A percentile compares a stretch with the other conserved stretches of the same genome.
phyloP scores from a whole-genome alignment of 1,140 invertebrate genomes.

The Streblospio benedicti region DNA sequence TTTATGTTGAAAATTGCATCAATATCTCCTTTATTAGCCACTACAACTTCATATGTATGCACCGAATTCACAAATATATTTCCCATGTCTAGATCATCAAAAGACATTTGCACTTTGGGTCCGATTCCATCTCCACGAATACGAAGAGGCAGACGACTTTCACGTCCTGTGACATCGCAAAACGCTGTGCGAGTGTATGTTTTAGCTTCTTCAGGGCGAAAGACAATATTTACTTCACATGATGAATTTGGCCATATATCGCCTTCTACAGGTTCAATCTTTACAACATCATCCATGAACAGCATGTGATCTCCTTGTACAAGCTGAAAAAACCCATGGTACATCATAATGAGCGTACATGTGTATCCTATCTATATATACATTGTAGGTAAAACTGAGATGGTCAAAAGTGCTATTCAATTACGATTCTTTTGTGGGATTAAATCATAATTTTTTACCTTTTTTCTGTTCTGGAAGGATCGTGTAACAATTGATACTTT shows the following conservation, averaged over 20 bases:
- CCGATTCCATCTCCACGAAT: slow-evolving; percentile 44
- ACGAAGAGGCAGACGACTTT: slow-evolving; percentile 40
- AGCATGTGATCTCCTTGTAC: slow-evolving; percentile 37
- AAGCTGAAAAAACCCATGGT: slow-evolving; percentile 30
- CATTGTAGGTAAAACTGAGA: no score
- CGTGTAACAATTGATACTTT: slow-evolving; percentile 43
- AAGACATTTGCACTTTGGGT: slow-evolving; percentile 44
- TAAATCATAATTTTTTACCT: slow-evolving; percentile 27
- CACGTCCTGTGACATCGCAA: slow-evolving; percentile 46
- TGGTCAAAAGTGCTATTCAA: no score
- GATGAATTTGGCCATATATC: slow-evolving; percentile 47
- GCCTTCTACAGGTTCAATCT: slow-evolving; percentile 45
- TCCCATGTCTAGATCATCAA: slow-evolving; percentile 43
- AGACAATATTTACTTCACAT: slow-evolving; percentile 40
- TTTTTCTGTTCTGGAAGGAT: slow-evolving; percentile 42
- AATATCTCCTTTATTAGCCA: slow-evolving; percentile 47
- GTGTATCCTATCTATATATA: slow-evolving; percentile 2
- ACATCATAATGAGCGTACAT: slow-evolving; percentile 9
- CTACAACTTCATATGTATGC: slow-evolving; percentile 45
- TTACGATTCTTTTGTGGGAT: neutral
- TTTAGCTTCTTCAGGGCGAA: slow-evolving; percentile 43
- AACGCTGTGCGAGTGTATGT: slow-evolving; percentile 41
- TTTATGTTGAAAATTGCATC: slow-evolving; percentile 45
- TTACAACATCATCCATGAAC: slow-evolving; percentile 44
- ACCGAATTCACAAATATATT: slow-evolving; percentile 45